phyloP scores from a whole-genome alignment of 2,113 vertebrate species.

The Trogon melanurus region DNA sequence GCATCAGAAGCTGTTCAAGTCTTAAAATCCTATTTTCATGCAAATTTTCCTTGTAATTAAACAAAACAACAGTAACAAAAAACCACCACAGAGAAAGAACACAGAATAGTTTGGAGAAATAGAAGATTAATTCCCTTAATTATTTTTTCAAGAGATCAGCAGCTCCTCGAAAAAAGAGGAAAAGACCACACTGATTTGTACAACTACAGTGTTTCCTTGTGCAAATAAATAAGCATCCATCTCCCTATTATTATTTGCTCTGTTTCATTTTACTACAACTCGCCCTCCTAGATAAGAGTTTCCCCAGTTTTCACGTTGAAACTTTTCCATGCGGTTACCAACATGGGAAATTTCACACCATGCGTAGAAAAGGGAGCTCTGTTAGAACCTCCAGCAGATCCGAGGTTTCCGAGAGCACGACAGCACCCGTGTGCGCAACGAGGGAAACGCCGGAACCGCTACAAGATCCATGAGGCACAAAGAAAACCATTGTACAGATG shows the following conservation, averaged over 20 bases:
- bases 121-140: slow-evolving; percentile 24
- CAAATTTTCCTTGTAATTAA: slow-evolving; percentile 53
- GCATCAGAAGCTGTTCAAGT: slow-evolving; percentile 9
- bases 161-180: background rate
- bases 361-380: background rate
- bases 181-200: background rate
- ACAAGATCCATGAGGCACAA: background rate
- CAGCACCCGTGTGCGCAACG: background rate
- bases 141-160: background rate
- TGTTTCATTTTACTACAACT: background rate
- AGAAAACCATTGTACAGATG: background rate
- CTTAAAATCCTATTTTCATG: slow-evolving; percentile 59
- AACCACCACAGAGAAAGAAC: background rate
- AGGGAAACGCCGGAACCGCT: background rate
- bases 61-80: background rate
- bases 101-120: slow-evolving; percentile 3
- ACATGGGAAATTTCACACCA: background rate
- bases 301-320: background rate
- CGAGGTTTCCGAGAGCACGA: background rate
- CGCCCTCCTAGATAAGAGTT: background rate
- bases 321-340: background rate
- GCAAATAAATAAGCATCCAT: background rate
- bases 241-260: background rate
- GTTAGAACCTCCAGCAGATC: background rate
- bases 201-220: background rate